These are phyloP conservation scores for Chesias legatella DNA, from an alignment of 2,888 invertebrate genomes.

Conservation along the genomic window DNA sequence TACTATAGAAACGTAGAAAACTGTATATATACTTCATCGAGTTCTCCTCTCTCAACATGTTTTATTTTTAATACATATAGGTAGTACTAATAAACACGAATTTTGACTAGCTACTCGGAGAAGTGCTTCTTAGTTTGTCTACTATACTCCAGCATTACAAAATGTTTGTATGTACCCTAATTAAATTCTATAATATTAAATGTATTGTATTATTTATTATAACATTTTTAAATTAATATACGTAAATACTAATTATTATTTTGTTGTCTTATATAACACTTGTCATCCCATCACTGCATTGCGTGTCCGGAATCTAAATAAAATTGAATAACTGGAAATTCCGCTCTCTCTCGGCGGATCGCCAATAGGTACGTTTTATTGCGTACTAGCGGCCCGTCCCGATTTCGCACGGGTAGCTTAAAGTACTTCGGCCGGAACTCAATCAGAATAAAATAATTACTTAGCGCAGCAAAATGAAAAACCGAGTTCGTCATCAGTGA, in stretches of 20 bases:
- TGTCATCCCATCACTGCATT: neutral
- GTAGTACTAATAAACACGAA: conserved; percentile 56
- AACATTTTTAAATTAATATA: conserved; percentile 8
- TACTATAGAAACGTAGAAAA: conserved; percentile 30
- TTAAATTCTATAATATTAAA: conserved; percentile 77
- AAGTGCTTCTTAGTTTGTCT: conserved; percentile 78
- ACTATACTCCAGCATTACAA: conserved; percentile 78
- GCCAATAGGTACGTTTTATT: too few species aligned
- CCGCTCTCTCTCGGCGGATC: too few species aligned
- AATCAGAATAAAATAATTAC: too few species aligned
- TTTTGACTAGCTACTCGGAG: conserved; percentile 69
- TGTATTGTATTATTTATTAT: conserved; percentile 48
- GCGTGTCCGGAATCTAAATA: too few species aligned
- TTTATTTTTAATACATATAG: conserved; percentile 47
- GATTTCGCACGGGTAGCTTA: too few species aligned
- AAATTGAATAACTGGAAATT: too few species aligned
- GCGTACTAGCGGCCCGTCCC: too few species aligned
- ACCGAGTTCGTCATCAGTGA: too few species aligned
- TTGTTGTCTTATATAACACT: too few species aligned
- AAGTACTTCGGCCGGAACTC: too few species aligned
- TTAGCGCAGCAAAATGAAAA: too few species aligned
- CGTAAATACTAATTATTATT: conserved; percentile 2
- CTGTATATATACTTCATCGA: conserved; percentile 27
- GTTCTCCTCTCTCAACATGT: conserved; percentile 62
- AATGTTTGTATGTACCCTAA: conserved; percentile 80